Evolutionary conservation across 2,113 vertebrate genomes (phyloP), one percentile per base, ranked within the genome.

Genomic region (Semnopithecus entellus): DNA sequence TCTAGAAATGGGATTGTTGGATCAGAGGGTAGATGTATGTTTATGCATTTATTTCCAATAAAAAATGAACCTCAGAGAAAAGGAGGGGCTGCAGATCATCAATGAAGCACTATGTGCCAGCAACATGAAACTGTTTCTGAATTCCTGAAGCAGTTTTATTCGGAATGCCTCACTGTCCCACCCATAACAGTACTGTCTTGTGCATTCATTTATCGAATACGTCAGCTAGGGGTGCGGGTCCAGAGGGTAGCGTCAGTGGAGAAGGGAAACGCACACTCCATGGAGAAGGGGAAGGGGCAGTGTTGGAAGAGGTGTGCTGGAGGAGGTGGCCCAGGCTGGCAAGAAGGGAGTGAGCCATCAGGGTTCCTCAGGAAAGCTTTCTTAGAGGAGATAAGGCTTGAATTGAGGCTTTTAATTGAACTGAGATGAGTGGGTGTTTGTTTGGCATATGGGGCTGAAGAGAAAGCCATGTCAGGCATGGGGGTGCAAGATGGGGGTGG

Each of bases 1-100:
- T 48, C 16, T 72, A 20, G 23, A 91, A 79, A 22, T 72, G 16
- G 23, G 55, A 80, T 81, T 35, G 70, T 70, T 82, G 43, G n/a
- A 22, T 50, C 68, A 66, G 11, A 35, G 70, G 72, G 35, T 85
- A 59, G 20, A n/a, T 70, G 6, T n/a, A 66, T 61, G 3, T 59
- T 84, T 90, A 72, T 64, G 10, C 66, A 75, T 88, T 52, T 81
- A 64, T 91, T 93, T 88, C 82, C 85, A n/a, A 70, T 92, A 43
- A 86, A 73, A 93, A 75, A 61, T 72, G 64, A 94, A 35, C 38
- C 27, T 72, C 50, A 50, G 84, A 90, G 87, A 23, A 83, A 11
- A 79, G 68, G 2, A 55, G 52, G 43, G 40, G 14, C 25, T 72
- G 68, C 40, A 94, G 81, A 64, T 86, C 52, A 55, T 55, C 52